Base-by-base conservation (phyloP, 2,113 vertebrate genomes). In the human region DNA sequence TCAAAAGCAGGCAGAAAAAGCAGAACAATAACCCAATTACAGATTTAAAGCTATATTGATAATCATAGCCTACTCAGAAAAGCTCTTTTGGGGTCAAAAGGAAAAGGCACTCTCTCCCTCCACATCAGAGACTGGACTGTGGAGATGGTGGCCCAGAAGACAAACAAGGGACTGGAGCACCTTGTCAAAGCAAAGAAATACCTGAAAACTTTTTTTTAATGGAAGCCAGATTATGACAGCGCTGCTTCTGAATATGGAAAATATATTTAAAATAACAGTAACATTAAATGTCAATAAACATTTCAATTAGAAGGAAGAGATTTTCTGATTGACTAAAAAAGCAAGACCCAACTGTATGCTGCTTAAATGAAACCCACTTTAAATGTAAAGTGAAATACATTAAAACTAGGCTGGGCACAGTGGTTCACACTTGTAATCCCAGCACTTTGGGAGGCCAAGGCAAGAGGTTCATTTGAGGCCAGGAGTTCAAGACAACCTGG, bases 161-260 rank as follows among this genome's bases (percentile, higher is more conserved):
- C 20, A 72, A 11, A 38, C 18, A 72, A 38, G 8, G 68, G 68
- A 8, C 68, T 70, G 68, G 35, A 70, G 68, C n/a, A 72, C n/a
- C 18, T 72, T 72, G 68, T 72, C 20, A 72, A 72, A 38, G n/a
- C 68, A 72, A 35, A 22, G 17, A 72, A 72, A 72, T 38, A 99
- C 97, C 96, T 99, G 94, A 99, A 99, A 98, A 99, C 99, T 55
- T 99, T 99, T 99, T 99, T 99, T 59, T 99, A 99, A 98, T 99
- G 99, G 99, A 99, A 99, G 96, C 99, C 99, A 86, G 99, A 99
- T 98, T 99, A 98, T 98, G 99, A 99, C 98, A 99, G 99, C 96
- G 99, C 99, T 55, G 99, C 99, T 87, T 99, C 99, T 6, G 99
- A 99, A 96, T 99, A 99, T 98, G 99, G 99, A 81, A 99, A 99